Evolutionary conservation across 35 echinoderm and acorn worm genomes (phyloP).

Genomic region (Stichopus chloronotus): DNA sequence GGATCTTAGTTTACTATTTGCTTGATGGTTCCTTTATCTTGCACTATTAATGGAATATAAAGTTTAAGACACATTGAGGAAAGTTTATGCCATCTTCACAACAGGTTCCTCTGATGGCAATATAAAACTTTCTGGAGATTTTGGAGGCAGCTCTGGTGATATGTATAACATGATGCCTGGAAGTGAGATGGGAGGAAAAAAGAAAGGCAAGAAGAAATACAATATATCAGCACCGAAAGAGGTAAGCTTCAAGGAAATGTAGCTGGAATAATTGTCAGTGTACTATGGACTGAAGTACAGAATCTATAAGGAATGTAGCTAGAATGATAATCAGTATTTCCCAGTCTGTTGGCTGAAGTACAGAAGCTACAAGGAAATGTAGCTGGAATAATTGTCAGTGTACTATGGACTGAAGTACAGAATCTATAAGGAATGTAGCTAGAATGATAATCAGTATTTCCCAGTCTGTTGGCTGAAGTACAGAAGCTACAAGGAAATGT

Average conservation of each 20-base stretch:
- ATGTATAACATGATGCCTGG: constrained; percentile 79
- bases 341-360: too few species aligned
- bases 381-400: too few species aligned
- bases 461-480: too few species aligned
- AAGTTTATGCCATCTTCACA: background rate
- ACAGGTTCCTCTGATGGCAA: constrained; percentile 32
- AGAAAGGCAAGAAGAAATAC: constrained; percentile 93
- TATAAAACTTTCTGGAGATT: constrained; percentile 44
- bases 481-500: background rate
- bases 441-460: background rate
- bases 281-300: background rate
- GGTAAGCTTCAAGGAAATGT: constrained; percentile 29
- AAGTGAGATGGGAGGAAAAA: constrained; percentile 74
- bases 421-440: background rate
- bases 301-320: background rate
- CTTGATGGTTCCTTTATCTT: too few species aligned
- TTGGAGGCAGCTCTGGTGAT: constrained; percentile 44
- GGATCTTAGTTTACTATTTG: too few species aligned
- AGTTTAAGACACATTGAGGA: background rate
- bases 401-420: background rate
- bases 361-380: background rate
- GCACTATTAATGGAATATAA: too few species aligned
- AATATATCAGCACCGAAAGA: constrained; percentile 71
- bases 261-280: too few species aligned
- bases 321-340: background rate